These are phyloP conservation scores for Drosophila melanogaster DNA, from an alignment of 1,140 invertebrate species.

Conservation along the genomic window Release_6_plus_ISO1_MT NC_004354.4:919001-919500, in stretches of 20 bases:
- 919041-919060: too few relatives aligned
- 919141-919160: slow-evolving; percentile 41
- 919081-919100: slow-evolving; percentile 22
- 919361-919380: slow-evolving; percentile 27
- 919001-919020: neutral
- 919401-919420: slow-evolving; percentile 70
- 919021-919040: neutral
- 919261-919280: too few relatives aligned
- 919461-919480: neutral
- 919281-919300: too few relatives aligned
- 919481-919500: neutral
- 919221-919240: neutral
- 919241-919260: neutral
- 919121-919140: neutral
- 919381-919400: slow-evolving; percentile 73
- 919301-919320: too few relatives aligned
- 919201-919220: slow-evolving; percentile 25
- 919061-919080: slow-evolving; percentile 53
- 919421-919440: slow-evolving; percentile 80
- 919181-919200: neutral
- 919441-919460: neutral
- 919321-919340: slow-evolving; percentile 1
- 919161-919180: slow-evolving; percentile 33
- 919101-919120: slow-evolving; percentile 12
- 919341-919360: slow-evolving; percentile 3